These are phyloP conservation scores for Drosophila sechellia DNA, from an alignment of 1,140 invertebrate species.

Conservation along the genomic window DNA sequence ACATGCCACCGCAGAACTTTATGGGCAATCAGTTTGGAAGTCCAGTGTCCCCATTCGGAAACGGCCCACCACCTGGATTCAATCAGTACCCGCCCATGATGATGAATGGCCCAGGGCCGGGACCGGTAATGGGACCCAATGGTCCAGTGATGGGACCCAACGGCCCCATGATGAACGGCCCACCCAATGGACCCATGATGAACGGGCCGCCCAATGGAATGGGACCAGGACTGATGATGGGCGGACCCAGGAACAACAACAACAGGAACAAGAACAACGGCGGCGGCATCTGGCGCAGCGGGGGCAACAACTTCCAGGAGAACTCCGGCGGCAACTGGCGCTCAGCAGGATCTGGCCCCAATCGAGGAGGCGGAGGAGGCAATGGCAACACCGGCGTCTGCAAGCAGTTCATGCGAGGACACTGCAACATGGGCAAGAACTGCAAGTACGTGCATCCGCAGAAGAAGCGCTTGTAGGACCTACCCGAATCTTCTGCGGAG, in stretches of 20 bases:
- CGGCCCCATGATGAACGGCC: slow-evolving; percentile 74
- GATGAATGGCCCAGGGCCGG: slow-evolving; percentile 80
- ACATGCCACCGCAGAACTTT: slow-evolving; percentile 57
- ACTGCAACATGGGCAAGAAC: slow-evolving; percentile 90
- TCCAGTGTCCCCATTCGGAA: slow-evolving; percentile 57
- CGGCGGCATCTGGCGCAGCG: slow-evolving; percentile 71
- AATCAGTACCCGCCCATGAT: slow-evolving; percentile 79
- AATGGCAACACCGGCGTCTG: slow-evolving; percentile 86
- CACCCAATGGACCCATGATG: slow-evolving; percentile 81
- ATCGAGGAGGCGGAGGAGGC: slow-evolving; percentile 56
- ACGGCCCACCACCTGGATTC: slow-evolving; percentile 45
- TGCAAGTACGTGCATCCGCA: slow-evolving; percentile 92
- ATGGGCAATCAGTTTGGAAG: slow-evolving; percentile 71
- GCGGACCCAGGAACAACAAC: slow-evolving; percentile 65
- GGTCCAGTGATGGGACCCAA: slow-evolving; percentile 78
- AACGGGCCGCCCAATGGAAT: slow-evolving; percentile 76
- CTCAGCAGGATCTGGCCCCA: slow-evolving; percentile 70
- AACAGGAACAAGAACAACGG: slow-evolving; percentile 60
- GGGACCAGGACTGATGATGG: slow-evolving; percentile 69
- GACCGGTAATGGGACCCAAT: slow-evolving; percentile 12
- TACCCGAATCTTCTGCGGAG: slow-evolving; percentile 72
- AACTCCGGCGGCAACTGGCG: slow-evolving; percentile 79
- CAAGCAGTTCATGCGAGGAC: slow-evolving; percentile 91
- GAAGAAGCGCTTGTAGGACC: slow-evolving; percentile 85
- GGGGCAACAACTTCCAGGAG: slow-evolving; percentile 73